A percentile compares a stretch with the other conserved stretches of the same genome.
These are phyloP conservation scores for Dorcus hopei DNA, from an alignment of 2,888 invertebrate genomes.

Conservation along the genomic window DNA sequence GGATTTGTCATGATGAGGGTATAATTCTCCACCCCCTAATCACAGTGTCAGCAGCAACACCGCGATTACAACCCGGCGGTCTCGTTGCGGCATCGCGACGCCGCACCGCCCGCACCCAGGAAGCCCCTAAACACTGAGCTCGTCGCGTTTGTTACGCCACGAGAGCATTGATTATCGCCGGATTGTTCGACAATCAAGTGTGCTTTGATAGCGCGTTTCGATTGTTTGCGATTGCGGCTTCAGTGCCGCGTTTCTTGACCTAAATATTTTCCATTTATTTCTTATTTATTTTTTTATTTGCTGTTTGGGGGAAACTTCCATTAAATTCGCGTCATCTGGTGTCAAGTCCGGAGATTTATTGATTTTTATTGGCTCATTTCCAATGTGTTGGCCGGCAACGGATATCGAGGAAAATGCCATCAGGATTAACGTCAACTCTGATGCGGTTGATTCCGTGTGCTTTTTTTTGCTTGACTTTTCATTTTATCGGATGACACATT, in stretches of 20 bases:
- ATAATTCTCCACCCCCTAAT: background rate
- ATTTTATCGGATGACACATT: background rate
- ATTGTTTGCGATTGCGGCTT: background rate
- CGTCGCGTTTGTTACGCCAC: too few relatives aligned
- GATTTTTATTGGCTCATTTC: conserved; percentile 8
- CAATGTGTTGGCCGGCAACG: background rate
- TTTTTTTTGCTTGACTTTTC: background rate
- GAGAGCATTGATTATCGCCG: too few relatives aligned
- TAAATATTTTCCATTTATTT: too few relatives aligned
- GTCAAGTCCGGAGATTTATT: conserved; percentile 3
- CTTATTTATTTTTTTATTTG: background rate
- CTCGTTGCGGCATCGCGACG: background rate
- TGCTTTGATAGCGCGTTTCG: background rate
- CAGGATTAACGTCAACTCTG: background rate
- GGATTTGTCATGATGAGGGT: background rate
- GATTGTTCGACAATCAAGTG: background rate
- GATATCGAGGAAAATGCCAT: conserved; percentile 1
- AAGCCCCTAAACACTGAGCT: too few relatives aligned
- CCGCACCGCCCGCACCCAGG: too few relatives aligned
- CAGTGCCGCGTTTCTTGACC: too few relatives aligned
- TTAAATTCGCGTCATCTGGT: conserved; percentile 3
- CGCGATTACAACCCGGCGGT: background rate
- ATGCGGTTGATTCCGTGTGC: background rate
- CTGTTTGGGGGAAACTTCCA: background rate
- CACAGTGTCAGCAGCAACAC: background rate